Conservation (phyloP, 2,113 vertebrate genomes). For the Mastomys coucha region DNA sequence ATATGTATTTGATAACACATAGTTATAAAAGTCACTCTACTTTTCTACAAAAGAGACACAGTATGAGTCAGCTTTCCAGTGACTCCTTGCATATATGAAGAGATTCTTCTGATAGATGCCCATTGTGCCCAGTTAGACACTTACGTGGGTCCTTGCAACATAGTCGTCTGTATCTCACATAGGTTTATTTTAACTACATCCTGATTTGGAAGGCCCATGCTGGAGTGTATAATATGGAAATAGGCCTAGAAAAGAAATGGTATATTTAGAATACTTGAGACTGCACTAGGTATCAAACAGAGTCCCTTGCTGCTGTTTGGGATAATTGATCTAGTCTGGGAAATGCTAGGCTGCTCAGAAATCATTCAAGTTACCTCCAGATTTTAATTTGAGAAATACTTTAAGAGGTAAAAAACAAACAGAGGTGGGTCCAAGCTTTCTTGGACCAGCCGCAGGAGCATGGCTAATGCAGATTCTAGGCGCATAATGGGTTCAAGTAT, state of each 20-base stretch:
- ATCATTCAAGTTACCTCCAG: constrained; percentile 68
- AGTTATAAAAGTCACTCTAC: constrained; percentile 57
- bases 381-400: constrained; percentile 76
- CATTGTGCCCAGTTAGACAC: constrained; percentile 17
- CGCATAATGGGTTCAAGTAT: constrained; percentile 29
- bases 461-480: constrained; percentile 60
- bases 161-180: constrained; percentile 63
- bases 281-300: constrained; percentile 67
- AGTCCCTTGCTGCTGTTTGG: constrained; percentile 68
- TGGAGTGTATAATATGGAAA: constrained; percentile 66
- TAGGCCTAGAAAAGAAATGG: constrained; percentile 50
- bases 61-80: constrained; percentile 46
- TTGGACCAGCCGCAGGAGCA: constrained; percentile 35
- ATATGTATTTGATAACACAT: constrained; percentile 49
- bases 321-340: constrained; percentile 65
- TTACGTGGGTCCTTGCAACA: constrained; percentile 5
- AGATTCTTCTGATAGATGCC: constrained; percentile 58
- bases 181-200: constrained; percentile 45
- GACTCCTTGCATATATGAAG: constrained; percentile 40
- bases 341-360: constrained; percentile 58
- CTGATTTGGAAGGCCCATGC: constrained; percentile 62
- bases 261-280: constrained; percentile 73
- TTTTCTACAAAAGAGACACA: constrained; percentile 32
- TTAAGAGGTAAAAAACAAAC: constrained; percentile 75
- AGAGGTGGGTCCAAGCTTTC: constrained; percentile 70